Conservation (phyloP, 2,113 vertebrate genomes). For the Ictidomys tridecemlineatus region DNA sequence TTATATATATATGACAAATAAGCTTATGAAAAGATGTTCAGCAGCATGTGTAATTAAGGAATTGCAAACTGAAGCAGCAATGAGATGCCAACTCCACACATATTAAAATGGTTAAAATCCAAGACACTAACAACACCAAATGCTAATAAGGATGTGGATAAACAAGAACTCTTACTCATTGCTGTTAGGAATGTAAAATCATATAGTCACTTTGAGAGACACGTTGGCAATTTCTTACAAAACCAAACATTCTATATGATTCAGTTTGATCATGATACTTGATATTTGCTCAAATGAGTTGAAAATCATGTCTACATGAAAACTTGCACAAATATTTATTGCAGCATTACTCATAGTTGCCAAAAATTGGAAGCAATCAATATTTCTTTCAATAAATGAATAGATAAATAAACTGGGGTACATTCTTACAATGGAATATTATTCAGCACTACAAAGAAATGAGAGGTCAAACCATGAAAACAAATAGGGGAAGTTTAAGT, state of each 20-base stretch:
- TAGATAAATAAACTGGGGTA: too few relatives aligned
- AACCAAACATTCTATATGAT: background rate
- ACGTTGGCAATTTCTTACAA: background rate
- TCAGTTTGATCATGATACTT: background rate
- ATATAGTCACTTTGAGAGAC: background rate
- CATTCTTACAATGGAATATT: background rate
- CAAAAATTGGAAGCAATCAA: too few relatives aligned
- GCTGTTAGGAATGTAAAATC: background rate
- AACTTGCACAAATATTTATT: background rate
- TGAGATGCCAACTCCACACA: background rate
- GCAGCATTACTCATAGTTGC: too few relatives aligned
- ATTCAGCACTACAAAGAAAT: background rate
- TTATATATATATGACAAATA: background rate
- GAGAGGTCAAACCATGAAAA: too few relatives aligned
- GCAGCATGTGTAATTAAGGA: background rate
- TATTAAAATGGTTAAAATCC: background rate
- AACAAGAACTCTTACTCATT: background rate
- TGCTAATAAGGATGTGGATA: background rate
- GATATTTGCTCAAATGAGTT: background rate
- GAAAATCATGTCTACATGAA: background rate
- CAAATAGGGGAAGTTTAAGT: background rate
- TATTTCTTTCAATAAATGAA: too few relatives aligned
- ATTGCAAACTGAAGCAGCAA: background rate
- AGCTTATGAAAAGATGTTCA: background rate
- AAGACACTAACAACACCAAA: background rate